Percentiles rank a stretch among this genome's conserved stretches.
Evolutionary conservation across 2,113 vertebrate species (phyloP).

Genomic region (Ictalurus furcatus): DNA sequence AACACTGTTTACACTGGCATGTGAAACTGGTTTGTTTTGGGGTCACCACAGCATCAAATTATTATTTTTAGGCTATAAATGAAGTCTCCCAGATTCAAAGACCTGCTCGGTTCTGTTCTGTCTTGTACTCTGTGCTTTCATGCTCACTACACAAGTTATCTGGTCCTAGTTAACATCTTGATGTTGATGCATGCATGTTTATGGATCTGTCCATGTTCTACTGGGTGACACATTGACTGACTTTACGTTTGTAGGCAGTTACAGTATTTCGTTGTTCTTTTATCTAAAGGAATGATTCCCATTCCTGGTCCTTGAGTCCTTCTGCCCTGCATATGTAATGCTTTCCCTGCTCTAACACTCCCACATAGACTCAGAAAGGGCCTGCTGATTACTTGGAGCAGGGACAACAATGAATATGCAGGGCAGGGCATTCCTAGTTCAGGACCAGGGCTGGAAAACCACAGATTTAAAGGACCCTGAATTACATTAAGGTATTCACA

Average conservation of each 20-base stretch:
- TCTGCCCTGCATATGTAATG: background rate
- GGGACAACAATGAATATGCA: background rate
- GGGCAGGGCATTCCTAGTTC: background rate
- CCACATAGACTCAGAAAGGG: background rate
- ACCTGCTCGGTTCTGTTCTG: background rate
- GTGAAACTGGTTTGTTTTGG: background rate
- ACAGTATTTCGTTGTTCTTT: background rate
- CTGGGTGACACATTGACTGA: background rate
- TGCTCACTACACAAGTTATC: background rate
- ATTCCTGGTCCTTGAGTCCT: background rate
- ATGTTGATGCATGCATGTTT: background rate
- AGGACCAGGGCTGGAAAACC: background rate
- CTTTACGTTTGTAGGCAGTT: background rate
- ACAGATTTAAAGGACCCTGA: background rate
- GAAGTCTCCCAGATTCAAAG: background rate
- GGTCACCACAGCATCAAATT: background rate
- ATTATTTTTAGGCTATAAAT: background rate
- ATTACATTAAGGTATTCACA: background rate
- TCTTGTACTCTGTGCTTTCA: background rate
- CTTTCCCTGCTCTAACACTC: background rate
- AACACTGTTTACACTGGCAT: background rate
- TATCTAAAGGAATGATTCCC: background rate
- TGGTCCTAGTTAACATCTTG: background rate
- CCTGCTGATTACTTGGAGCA: background rate
- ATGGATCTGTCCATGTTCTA: background rate